A percentile compares a stretch with the other conserved stretches of the same genome.
phyloP scores from a whole-genome alignment of 2,797 vertebrate genomes.

The Echiichthys vipera region DNA sequence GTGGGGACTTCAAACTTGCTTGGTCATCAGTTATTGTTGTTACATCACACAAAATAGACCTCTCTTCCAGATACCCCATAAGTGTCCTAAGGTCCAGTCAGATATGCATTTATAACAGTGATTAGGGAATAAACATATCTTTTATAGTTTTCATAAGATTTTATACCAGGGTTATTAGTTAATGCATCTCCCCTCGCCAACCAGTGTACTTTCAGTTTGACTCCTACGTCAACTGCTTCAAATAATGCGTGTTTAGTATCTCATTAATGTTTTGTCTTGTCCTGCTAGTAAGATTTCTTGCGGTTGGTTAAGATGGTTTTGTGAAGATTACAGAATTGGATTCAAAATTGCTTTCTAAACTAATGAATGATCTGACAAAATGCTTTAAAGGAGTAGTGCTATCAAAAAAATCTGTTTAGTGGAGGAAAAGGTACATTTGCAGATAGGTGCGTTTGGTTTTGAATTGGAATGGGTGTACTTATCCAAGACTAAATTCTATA shows the following conservation, averaged over 20 bases:
- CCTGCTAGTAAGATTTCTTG: neutral
- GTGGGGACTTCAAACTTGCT: too few relatives aligned
- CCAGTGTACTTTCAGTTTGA: neutral
- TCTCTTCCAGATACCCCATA: neutral
- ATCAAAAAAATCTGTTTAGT: neutral
- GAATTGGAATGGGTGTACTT: neutral
- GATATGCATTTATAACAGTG: neutral
- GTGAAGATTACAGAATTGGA: neutral
- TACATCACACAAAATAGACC: neutral
- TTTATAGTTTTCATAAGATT: neutral
- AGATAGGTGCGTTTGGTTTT: neutral
- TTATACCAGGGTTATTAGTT: neutral
- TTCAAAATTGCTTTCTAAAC: neutral
- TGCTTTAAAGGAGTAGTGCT: neutral
- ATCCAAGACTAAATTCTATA: neutral
- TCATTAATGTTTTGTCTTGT: neutral
- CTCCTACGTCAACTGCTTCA: neutral
- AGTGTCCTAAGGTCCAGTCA: slow-evolving; percentile 17
- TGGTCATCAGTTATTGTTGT: neutral
- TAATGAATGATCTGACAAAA: neutral
- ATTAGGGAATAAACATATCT: too few relatives aligned
- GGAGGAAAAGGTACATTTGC: neutral
- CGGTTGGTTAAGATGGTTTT: neutral
- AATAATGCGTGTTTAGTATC: neutral
- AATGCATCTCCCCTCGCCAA: neutral